These are phyloP conservation scores for Myiotriccus ornatus DNA, from an alignment of 2,797 vertebrate genomes.

Conservation along the genomic window DNA sequence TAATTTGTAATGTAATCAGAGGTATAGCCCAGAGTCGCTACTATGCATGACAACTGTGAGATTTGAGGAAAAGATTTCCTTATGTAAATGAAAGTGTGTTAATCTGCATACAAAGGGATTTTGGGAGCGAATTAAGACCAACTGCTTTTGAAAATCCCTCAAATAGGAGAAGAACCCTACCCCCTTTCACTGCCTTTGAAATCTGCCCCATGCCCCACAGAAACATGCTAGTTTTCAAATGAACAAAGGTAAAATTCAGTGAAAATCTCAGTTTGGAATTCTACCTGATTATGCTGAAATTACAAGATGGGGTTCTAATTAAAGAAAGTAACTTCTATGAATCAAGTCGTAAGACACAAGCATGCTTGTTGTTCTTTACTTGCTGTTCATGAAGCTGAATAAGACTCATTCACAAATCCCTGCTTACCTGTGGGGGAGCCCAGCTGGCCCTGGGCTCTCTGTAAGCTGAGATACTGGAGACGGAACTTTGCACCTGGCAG, in stretches of 20 bases:
- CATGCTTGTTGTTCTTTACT: neutral
- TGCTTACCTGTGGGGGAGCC: too few relatives aligned
- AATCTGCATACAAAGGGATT: constrained; percentile 42
- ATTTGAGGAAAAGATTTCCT: constrained; percentile 37
- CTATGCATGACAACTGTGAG: constrained; percentile 46
- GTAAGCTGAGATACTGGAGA: too few relatives aligned
- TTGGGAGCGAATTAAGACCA: neutral
- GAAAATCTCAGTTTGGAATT: neutral
- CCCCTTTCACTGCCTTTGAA: neutral
- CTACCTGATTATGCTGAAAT: neutral
- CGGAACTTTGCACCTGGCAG: too few relatives aligned
- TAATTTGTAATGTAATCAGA: constrained; percentile 64
- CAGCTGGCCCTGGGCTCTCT: too few relatives aligned
- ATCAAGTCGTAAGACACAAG: neutral
- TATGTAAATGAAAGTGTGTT: neutral
- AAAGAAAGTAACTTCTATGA: neutral
- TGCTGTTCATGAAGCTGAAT: constrained; percentile 41
- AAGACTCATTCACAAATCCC: constrained; percentile 18
- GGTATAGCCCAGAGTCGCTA: neutral
- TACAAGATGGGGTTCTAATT: neutral
- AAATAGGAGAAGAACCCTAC: neutral
- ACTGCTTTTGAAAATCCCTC: neutral
- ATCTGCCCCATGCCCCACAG: neutral
- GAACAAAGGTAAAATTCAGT: neutral
- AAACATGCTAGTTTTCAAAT: neutral